Evolutionary conservation across 2,113 vertebrate genomes (phyloP).

Genomic region (Alaudala cheleensis): DNA sequence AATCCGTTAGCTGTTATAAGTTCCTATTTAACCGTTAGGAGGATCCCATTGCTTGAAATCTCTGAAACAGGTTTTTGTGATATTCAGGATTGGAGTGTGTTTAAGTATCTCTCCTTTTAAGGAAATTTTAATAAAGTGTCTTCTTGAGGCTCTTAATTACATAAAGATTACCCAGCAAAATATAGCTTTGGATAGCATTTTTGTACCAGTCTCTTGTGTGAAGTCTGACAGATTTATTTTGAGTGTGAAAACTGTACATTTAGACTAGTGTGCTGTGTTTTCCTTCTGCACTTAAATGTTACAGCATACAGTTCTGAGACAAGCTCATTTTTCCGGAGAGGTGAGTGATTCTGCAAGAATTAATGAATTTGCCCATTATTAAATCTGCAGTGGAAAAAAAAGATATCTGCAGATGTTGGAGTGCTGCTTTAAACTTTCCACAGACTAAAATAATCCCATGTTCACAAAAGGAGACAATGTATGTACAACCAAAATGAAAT

Average conservation of each 20-base stretch:
- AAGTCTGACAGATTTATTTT: constrained; percentile 19
- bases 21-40: not conserved
- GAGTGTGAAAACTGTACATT: not conserved
- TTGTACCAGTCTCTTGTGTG: not conserved
- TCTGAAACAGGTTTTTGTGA: not conserved
- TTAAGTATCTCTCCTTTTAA: not conserved
- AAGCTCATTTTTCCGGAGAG: not conserved
- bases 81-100: not conserved
- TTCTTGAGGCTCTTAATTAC: not conserved
- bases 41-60: not conserved
- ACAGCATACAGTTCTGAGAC: not conserved
- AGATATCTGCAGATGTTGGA: not conserved
- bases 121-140: not conserved
- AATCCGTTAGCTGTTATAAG: not conserved
- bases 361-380: not conserved
- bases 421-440: not conserved
- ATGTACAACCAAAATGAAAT: not conserved
- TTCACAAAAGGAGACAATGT: not conserved
- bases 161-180: not conserved
- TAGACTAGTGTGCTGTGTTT: not conserved
- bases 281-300: not conserved
- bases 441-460: not conserved
- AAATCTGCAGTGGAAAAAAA: not conserved
- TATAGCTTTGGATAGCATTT: not conserved
- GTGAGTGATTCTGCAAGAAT: not conserved